Percentiles rank a stretch among this genome's conserved stretches.
phyloP scores from a whole-genome alignment of 2,113 vertebrate genomes.

The Sterrhoptilus dennistouni region DNA sequence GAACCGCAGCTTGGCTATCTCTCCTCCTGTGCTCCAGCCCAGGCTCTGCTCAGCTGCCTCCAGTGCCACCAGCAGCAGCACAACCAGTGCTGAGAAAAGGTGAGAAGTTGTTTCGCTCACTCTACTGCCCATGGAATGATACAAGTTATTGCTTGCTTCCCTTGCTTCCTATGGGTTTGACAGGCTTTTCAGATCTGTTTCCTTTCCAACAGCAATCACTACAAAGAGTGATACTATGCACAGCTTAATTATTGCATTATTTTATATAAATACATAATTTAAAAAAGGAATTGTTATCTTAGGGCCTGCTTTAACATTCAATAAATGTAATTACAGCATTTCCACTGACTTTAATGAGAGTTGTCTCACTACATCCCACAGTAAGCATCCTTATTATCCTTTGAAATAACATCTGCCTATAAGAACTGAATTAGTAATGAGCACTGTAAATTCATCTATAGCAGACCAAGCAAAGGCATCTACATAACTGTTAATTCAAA shows the following conservation, averaged over 20 bases:
- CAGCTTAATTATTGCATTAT: neutral
- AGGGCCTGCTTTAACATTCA: neutral
- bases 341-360: neutral
- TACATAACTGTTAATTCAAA: neutral
- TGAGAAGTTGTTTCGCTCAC: neutral
- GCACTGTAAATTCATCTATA: neutral
- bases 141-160: neutral
- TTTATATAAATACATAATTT: neutral
- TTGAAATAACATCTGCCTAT: neutral
- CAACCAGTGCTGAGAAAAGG: neutral
- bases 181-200: rapidly evolving
- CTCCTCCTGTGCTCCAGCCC: neutral
- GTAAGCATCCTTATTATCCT: neutral
- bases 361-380: neutral
- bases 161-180: neutral
- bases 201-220: neutral
- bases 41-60: neutral
- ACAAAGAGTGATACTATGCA: neutral
- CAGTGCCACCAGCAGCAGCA: neutral
- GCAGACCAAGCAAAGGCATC: neutral
- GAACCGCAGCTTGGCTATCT: neutral
- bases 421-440: neutral
- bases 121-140: neutral
- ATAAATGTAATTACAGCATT: neutral
- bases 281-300: neutral